Conservation (phyloP, 2,113 vertebrate species). For the Phalacrocorax pelagicus region DNA sequence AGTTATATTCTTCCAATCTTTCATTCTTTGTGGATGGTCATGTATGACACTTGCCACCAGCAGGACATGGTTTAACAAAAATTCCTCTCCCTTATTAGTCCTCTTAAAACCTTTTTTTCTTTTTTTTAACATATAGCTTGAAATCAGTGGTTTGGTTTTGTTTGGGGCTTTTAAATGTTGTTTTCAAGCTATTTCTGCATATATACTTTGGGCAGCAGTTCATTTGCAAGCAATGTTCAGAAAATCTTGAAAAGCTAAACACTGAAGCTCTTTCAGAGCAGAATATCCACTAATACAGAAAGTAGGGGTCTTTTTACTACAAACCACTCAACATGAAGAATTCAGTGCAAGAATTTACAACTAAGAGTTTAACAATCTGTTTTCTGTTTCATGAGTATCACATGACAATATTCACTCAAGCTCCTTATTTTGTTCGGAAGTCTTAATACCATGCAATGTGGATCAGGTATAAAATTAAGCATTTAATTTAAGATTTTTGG, state of each 20-base stretch:
- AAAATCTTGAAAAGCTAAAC: background rate
- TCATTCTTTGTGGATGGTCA: background rate
- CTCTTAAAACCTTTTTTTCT: background rate
- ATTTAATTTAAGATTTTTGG: background rate
- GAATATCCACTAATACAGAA: background rate
- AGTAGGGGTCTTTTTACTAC: background rate
- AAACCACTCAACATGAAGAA: background rate
- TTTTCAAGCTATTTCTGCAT: background rate
- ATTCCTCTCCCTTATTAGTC: no score
- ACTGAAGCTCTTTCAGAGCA: background rate
- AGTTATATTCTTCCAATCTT: background rate
- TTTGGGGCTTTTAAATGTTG: background rate
- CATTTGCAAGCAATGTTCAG: background rate
- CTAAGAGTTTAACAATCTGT: background rate
- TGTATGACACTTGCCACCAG: background rate
- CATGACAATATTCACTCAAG: background rate
- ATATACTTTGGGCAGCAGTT: background rate
- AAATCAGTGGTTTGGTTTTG: background rate
- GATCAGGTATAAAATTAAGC: background rate
- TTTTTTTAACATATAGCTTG: background rate
- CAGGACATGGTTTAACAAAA: background rate
- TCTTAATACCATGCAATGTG: background rate
- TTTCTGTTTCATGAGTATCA: background rate
- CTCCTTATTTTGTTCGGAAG: background rate
- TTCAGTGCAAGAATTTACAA: background rate